phyloP scores from a whole-genome alignment of 30 jellyfish, hydroid and myxozoan species.

The Pseudorhiza aurosa region DNA sequence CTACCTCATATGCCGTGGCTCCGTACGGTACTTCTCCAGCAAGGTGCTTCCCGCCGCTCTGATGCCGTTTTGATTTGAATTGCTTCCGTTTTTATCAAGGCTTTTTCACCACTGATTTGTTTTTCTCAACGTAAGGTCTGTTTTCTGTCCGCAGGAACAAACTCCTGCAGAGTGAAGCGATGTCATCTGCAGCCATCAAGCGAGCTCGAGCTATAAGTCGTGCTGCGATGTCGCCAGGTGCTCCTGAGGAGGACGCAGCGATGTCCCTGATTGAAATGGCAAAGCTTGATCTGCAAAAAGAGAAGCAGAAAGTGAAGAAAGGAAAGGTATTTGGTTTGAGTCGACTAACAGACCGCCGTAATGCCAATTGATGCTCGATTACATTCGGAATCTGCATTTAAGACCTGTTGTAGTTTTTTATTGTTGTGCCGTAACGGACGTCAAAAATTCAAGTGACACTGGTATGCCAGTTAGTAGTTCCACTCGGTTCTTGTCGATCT shows the following conservation, averaged over 20 bases:
- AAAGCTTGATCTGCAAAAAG: slow-evolving; percentile 72
- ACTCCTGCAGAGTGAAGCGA: slow-evolving; percentile 84
- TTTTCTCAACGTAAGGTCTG: no score
- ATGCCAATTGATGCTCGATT: background rate
- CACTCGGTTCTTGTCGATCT: no score
- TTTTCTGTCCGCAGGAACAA: slow-evolving; percentile 50
- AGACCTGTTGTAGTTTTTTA: background rate
- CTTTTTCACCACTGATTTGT: no score
- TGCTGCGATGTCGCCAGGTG: slow-evolving; percentile 95
- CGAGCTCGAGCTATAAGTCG: slow-evolving; percentile 96
- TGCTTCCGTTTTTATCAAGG: no score
- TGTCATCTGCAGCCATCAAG: slow-evolving; percentile 93
- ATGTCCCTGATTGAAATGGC: slow-evolving; percentile 79
- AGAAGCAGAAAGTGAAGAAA: slow-evolving; percentile 67
- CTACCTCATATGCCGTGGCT: no score
- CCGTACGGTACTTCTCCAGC: no score
- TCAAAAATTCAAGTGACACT: no score
- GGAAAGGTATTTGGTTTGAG: slow-evolving; percentile 68
- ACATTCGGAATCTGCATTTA: background rate
- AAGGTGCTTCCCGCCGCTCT: no score
- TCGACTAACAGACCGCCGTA: no score
- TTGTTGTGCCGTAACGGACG: no score
- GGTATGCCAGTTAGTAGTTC: no score
- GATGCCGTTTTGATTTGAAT: no score
- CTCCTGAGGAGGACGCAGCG: slow-evolving; percentile 70